Base-by-base conservation (phyloP, 2,113 vertebrate genomes). In the Diphyllodes magnificus region DNA sequence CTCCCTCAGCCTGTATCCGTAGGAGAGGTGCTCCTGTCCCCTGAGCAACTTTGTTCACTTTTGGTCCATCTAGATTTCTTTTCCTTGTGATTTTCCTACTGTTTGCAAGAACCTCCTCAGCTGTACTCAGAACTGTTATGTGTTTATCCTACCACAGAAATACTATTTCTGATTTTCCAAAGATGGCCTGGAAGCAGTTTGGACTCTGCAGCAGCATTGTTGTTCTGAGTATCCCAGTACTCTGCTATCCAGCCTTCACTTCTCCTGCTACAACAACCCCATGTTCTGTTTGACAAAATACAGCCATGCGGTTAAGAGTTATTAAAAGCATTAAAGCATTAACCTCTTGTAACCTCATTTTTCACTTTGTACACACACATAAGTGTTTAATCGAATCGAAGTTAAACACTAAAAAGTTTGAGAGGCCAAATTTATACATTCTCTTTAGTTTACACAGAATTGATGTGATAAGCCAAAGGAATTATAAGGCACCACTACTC, bases 271-370 rank as follows among this genome's bases (percentile, higher is more conserved):
- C 78, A 96, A 86, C 88, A 91, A 96, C 92, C 56, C 54, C 64
- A 19, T 66, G 75, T 79, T 97, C 93, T 94, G 89, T 97, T 97
- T 98, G 98, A 98, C 97, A 97, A 97, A 96, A 97, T 88, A 63
- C 97, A 98, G 98, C 96, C 89, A 93, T 96, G 94, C 90, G 86
- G 82, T 91, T 97, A 95, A 97, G 95, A 97, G 96, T 97, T 97
- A 98, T 98, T 98, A 98, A 98, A 98, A 98, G 97, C 98, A 98
- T 97, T 97, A 97, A 97, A 96, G 95, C 98, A 98, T 98, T 98
- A 98, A 98, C 97, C 97, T 98, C 95, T 81, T 54, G 82, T 95
- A 98, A 97, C 97, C 97, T 94, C 97, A 98, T 98, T 98, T 98
- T 98, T 98, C 96, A 98, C 93, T 96, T 93, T 95, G 93, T 97